phyloP scores from a whole-genome alignment of 2,113 vertebrate genomes.

The Notarius quadriscutis region DNA sequence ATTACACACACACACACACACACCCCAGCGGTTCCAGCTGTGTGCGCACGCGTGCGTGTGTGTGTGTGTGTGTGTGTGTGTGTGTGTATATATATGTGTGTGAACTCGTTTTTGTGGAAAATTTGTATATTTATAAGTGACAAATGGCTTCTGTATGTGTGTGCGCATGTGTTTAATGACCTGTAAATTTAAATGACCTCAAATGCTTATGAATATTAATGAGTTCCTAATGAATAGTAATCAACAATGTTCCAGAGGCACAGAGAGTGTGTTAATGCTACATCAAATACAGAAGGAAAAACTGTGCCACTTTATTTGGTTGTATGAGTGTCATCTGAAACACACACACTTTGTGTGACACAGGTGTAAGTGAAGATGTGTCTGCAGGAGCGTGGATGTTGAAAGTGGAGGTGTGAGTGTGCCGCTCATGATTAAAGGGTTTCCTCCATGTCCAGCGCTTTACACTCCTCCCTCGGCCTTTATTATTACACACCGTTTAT shows the following conservation, averaged over 20 bases:
- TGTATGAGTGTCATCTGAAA: not conserved
- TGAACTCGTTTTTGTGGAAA: conserved; percentile 59
- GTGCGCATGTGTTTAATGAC: conserved; percentile 37
- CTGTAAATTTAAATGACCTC: not conserved
- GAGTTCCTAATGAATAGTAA: not conserved
- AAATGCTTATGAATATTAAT: not conserved
- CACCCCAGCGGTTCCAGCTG: not conserved
- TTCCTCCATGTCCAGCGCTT: not conserved
- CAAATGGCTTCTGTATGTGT: conserved; percentile 57
- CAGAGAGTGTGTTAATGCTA: not conserved
- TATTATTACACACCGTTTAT: not conserved
- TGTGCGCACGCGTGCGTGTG: too few species aligned
- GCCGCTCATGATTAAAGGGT: too few species aligned
- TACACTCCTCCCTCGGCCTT: not conserved
- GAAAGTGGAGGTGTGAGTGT: too few species aligned
- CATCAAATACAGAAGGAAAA: not conserved
- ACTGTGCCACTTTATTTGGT: not conserved
- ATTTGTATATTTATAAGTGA: conserved; percentile 62
- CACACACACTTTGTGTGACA: not conserved
- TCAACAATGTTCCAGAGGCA: not conserved
- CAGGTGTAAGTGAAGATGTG: too few species aligned
- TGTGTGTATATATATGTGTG: conserved; percentile 29
- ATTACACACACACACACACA: conserved; percentile 70
- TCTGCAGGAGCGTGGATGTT: too few species aligned
- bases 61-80: conserved; percentile 34